Evolutionary conservation across 2,113 vertebrate species (phyloP).

Genomic region (Eurystomus gularis): DNA sequence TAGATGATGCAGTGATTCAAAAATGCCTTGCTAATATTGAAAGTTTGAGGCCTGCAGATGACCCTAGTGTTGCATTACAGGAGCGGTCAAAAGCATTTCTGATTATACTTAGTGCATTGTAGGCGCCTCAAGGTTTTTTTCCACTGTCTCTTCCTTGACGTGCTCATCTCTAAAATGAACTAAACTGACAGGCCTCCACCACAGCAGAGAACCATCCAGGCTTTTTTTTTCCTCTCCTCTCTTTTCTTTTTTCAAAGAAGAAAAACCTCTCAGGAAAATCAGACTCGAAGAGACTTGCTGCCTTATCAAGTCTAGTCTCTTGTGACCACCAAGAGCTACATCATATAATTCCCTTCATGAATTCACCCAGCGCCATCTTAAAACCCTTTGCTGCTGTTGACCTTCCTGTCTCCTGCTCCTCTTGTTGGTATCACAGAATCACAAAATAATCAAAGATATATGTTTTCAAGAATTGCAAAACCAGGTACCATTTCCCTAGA

Average conservation of each 20-base stretch:
- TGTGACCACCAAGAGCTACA: background rate
- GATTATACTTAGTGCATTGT: slow-evolving; percentile 23
- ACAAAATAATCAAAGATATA: background rate
- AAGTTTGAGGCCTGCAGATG: slow-evolving; percentile 3
- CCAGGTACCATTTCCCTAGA: background rate
- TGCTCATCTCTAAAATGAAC: slow-evolving; percentile 49
- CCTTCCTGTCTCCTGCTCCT: background rate
- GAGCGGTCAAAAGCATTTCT: slow-evolving; percentile 32
- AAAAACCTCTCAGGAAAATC: slow-evolving; percentile 8
- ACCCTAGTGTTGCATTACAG: background rate
- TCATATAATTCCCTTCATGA: background rate
- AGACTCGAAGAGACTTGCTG: background rate
- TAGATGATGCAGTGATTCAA: background rate
- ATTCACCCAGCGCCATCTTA: background rate
- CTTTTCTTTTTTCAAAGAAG: background rate
- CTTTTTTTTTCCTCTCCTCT: background rate
- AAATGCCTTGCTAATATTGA: background rate
- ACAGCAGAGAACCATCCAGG: background rate
- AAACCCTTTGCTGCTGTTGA: background rate
- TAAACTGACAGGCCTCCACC: background rate
- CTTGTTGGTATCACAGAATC: rapidly evolving
- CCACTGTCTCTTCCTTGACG: slow-evolving; percentile 32
- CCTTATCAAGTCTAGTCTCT: background rate
- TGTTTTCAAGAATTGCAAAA: background rate
- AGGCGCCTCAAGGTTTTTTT: slow-evolving; percentile 62